Base-by-base conservation (phyloP, 2,113 vertebrate species). In the Limanda limanda region DNA sequence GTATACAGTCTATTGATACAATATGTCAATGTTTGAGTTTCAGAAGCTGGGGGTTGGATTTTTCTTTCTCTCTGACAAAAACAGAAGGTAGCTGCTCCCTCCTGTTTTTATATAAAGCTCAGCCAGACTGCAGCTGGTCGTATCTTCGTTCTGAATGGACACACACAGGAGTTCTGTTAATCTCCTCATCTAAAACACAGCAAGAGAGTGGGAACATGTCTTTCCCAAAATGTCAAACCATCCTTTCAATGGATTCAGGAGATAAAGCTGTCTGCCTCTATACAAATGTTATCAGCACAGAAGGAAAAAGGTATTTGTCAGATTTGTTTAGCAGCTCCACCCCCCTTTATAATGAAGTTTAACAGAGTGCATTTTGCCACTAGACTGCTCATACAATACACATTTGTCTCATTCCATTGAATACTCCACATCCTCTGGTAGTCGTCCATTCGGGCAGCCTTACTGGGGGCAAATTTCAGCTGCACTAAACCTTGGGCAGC, bases 351-450 rank as follows among this genome's bases (percentile, higher is more conserved):
- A 42, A 42, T 11, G 51, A 71, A 66, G 21, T 83, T 42, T 13
- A 74, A 69, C 58, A 65, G 42, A n/a, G n/a, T n/a, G 20, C 48
- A 47, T 13, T 12, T 42, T 42, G 40, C 3, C 1, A 42, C 40
- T 11, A 42, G 35, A 57, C 21, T 60, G 27, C 52, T 51, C 5
- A 54, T 66, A 74, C 74, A 74, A 52, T 51, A 66, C 6, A 68
- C 6, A 71, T 81, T 76, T 79, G 23, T 64, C 47, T 70, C 18
- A 24, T 55, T 47, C 52, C 66, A 72, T 35, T 79, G 52, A 62
- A 54, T 56, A 57, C 63, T 69, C 10, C 31, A 3, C 45, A 60
- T 60, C 48, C 45, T 74, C 5, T 17, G 73, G 62, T 25, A 0
- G 1, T 23, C 23, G 66, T 67, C 54, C 51, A 4, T 24, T 75